phyloP scores from a whole-genome alignment of 2,113 vertebrate species.

The Catharus minimus region DNA sequence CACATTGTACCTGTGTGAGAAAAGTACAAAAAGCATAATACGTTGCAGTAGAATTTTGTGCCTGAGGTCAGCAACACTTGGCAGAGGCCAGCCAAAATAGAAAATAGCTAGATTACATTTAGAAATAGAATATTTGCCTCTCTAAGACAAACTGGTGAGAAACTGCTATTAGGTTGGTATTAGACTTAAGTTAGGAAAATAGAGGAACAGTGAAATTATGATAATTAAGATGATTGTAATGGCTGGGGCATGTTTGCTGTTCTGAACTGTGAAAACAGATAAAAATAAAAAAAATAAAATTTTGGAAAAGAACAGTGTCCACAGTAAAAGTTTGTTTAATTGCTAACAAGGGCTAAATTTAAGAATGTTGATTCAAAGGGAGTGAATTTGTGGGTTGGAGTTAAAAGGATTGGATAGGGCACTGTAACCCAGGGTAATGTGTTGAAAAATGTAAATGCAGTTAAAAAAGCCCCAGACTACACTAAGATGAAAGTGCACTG shows the following conservation, averaged over 20 bases:
- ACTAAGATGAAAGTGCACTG: not conserved
- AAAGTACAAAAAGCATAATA: constrained; percentile 23
- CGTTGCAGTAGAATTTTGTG: not conserved
- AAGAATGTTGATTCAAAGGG: not conserved
- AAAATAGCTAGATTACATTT: not conserved
- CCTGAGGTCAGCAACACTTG: not conserved
- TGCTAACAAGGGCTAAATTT: not conserved
- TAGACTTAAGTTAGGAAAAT: not conserved
- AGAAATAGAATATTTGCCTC: not conserved
- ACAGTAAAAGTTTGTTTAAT: not conserved
- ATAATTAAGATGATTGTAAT: not conserved
- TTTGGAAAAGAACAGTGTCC: not conserved
- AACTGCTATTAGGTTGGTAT: not conserved
- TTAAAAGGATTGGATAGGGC: not conserved
- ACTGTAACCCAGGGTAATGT: not conserved
- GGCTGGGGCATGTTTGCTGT: not conserved
- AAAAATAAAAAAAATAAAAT: not conserved
- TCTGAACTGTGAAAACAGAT: not conserved
- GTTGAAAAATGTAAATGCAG: not conserved
- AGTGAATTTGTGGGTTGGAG: not conserved
- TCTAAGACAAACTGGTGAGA: not conserved
- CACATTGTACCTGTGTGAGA: not conserved
- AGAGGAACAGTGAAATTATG: not conserved
- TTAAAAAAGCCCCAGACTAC: not conserved
- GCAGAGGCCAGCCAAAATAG: not conserved